Evolutionary conservation across 2,888 invertebrate genomes (phyloP), one percentile per base, ranked within the genome.

Genomic region (Caenorhabditis drosophilae): DNA sequence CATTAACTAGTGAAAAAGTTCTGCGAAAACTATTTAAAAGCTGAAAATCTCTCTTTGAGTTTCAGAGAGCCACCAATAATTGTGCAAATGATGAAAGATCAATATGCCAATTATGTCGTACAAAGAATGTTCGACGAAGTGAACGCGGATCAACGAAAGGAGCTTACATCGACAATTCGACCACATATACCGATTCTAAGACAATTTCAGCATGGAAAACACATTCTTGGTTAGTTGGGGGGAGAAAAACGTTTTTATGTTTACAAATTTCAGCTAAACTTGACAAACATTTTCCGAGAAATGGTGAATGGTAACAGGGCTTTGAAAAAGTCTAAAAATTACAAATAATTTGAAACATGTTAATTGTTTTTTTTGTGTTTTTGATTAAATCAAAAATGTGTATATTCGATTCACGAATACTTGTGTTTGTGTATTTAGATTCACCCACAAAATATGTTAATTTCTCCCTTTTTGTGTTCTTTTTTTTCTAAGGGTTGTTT

Each of bases 81-180:
- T 53, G 85, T 85, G 69, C 84, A 84, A 12, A 87, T 87, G 87
- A 97, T 97, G 97, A 97, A 97, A 88, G 97, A 97, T 87, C 96
- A 97, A 87, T 98, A 93, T 87, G 98, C 97, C 68, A 98, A 98
- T 87, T 98, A 98, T 87, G 97, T 98, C 80, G 95, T 98, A 53
- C 98, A 98, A 87, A 96, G 96, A 87, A 97, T 98, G 97, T 93
- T 98, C 80, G 97, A 98, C 86, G 94, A 97, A 67, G 95, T 66
- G 1, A 49, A 96, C 55, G 96, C 25, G 4, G 52, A 55, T 15
- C 64, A 66, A 34, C 90, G 97, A 79, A 97, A 97, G 87, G 91
- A 93, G 83, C 88, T 98, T 78, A 93, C 96, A 92, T 84, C 84
- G 88, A 94, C 96, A 88, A 97, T 98, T 85, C 90, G 95, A 83